phyloP scores from a whole-genome alignment of 2,888 invertebrate species.

The Mesoligia furuncula region DNA sequence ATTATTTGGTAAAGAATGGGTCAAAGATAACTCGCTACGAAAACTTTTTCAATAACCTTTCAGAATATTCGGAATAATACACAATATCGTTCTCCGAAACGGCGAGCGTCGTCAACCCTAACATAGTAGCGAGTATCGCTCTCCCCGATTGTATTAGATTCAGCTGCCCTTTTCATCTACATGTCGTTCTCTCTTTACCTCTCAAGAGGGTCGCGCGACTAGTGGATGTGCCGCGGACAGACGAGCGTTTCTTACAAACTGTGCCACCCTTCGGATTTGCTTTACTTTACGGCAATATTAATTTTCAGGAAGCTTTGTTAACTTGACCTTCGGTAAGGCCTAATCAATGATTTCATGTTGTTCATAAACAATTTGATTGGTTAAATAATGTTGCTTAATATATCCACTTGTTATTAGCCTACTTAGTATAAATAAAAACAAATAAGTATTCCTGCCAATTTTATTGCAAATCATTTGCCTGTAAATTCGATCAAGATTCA shows the following conservation, averaged over 20 bases:
- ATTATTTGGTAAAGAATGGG: constrained; percentile 30
- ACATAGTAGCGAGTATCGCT: constrained; percentile 84
- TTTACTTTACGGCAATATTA: neutral
- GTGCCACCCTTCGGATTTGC: constrained; percentile 2
- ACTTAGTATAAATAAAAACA: neutral
- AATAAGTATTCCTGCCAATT: neutral
- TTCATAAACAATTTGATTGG: neutral
- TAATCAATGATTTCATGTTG: neutral
- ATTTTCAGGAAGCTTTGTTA: neutral
- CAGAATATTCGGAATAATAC: constrained; percentile 50
- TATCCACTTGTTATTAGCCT: neutral
- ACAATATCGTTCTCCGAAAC: constrained; percentile 49
- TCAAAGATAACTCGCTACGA: constrained; percentile 46
- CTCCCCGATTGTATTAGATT: constrained; percentile 90
- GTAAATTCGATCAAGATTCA: constrained; percentile 51
- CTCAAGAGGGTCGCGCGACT: constrained; percentile 79
- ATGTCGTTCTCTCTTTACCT: constrained; percentile 85
- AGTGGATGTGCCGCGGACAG: constrained; percentile 79
- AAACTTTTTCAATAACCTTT: constrained; percentile 56
- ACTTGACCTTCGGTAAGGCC: neutral
- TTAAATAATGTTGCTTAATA: no score
- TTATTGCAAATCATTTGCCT: constrained; percentile 35
- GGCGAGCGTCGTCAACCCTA: constrained; percentile 78
- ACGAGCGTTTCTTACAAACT: constrained; percentile 42
- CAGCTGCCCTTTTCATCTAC: constrained; percentile 90